Evolutionary conservation across 1,140 invertebrate species (phyloP).

Genomic region (Anoplolepis gracilipes): DNA sequence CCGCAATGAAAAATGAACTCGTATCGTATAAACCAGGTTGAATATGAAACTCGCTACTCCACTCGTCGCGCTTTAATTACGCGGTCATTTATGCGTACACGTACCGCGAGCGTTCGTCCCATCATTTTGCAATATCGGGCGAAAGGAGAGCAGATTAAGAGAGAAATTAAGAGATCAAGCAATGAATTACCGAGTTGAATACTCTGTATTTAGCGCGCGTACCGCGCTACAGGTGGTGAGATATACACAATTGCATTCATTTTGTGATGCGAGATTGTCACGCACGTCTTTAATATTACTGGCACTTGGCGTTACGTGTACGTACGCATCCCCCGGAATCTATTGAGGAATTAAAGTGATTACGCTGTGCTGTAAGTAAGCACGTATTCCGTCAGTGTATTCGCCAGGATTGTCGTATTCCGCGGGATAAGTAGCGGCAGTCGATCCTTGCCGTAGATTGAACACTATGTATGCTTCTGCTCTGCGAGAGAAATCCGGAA

Average conservation of each 20-base stretch:
- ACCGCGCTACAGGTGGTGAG: background rate
- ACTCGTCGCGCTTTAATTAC: slow-evolving; percentile 5
- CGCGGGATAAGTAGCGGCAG: background rate
- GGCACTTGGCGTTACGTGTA: background rate
- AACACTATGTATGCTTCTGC: background rate
- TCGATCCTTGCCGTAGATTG: too few species aligned
- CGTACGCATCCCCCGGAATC: background rate
- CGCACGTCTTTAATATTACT: slow-evolving; percentile 38
- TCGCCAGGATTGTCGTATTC: background rate
- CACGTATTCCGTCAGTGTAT: slow-evolving; percentile 17
- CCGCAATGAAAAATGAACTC: background rate
- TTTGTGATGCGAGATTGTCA: slow-evolving; percentile 37
- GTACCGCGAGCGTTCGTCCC: background rate
- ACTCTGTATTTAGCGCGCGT: slow-evolving; percentile 17
- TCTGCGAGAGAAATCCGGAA: background rate
- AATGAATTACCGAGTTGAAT: slow-evolving; percentile 32
- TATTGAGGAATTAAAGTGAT: slow-evolving; percentile 32
- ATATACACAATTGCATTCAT: background rate
- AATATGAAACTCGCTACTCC: background rate
- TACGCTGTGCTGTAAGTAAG: background rate
- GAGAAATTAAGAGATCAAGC: slow-evolving; percentile 6
- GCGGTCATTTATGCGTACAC: background rate
- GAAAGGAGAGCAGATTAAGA: slow-evolving; percentile 1
- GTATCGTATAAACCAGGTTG: background rate
- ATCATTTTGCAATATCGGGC: slow-evolving; percentile 32